Percentiles rank a stretch among this genome's conserved stretches.
phyloP scores from a whole-genome alignment of 1,140 invertebrate species.

The Phocides pigmalion region DNA sequence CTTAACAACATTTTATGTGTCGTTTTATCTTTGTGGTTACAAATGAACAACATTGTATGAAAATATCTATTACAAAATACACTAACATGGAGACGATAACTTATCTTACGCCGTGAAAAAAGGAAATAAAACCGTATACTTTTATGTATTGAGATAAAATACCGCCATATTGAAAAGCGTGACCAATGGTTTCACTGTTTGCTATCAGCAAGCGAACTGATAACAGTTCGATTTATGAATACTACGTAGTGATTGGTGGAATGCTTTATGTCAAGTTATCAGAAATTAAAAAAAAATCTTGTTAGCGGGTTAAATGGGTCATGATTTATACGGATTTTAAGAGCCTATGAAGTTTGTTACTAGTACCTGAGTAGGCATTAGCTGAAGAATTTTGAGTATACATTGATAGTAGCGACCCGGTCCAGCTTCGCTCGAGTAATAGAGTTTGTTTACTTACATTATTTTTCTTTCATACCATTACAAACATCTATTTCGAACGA shows the following conservation, averaged over 20 bases:
- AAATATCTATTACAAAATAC: background rate
- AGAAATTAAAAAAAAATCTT: constrained; percentile 61
- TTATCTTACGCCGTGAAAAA: constrained; percentile 52
- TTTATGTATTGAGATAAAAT: constrained; percentile 60
- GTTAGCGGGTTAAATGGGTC: constrained; percentile 58
- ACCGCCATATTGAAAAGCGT: constrained; percentile 69
- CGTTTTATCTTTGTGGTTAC: background rate
- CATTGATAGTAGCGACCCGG: too few relatives aligned
- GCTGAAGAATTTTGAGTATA: constrained; percentile 38
- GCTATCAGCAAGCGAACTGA: constrained; percentile 64
- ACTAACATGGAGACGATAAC: constrained; percentile 38
- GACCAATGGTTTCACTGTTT: constrained; percentile 61
- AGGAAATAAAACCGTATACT: constrained; percentile 46
- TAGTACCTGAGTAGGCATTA: too few relatives aligned
- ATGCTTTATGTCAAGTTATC: constrained; percentile 50
- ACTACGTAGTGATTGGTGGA: constrained; percentile 60
- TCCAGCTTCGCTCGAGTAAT: too few relatives aligned
- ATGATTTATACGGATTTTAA: constrained; percentile 48
- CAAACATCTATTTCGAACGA: too few relatives aligned
- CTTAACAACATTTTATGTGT: too few relatives aligned
- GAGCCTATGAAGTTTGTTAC: constrained; percentile 29
- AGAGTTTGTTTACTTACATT: too few relatives aligned
- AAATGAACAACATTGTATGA: constrained; percentile 6
- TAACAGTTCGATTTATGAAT: constrained; percentile 73
- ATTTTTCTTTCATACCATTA: too few relatives aligned